Conservation (phyloP, 1,140 invertebrate genomes). For the Drosophila sucinea region DNA sequence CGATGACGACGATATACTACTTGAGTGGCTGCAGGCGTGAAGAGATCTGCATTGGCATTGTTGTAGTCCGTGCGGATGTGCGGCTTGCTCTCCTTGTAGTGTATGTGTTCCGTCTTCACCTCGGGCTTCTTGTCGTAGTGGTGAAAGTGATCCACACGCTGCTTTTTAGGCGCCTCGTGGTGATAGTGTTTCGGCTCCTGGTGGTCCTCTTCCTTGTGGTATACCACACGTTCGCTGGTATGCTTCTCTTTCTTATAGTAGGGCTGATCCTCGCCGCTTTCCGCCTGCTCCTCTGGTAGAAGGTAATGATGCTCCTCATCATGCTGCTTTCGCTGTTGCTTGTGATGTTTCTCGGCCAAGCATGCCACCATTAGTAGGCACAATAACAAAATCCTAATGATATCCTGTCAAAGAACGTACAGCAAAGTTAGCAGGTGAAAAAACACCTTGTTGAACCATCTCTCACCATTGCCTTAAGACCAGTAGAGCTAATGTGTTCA, state of each 20-base stretch:
- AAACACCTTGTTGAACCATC: background rate
- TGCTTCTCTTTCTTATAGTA: slow-evolving; percentile 66
- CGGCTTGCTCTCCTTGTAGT: slow-evolving; percentile 54
- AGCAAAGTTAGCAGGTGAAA: background rate
- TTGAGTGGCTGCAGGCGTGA: slow-evolving; percentile 52
- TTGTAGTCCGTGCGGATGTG: slow-evolving; percentile 45
- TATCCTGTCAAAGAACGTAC: slow-evolving; percentile 30
- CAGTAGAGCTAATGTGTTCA: slow-evolving; percentile 26
- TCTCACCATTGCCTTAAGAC: slow-evolving; percentile 42
- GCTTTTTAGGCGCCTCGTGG: slow-evolving; percentile 55
- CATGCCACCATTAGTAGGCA: slow-evolving; percentile 42
- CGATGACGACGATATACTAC: slow-evolving; percentile 53
- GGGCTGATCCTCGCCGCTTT: slow-evolving; percentile 33
- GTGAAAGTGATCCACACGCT: slow-evolving; percentile 66
- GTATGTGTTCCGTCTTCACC: slow-evolving; percentile 65
- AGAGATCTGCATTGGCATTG: slow-evolving; percentile 25
- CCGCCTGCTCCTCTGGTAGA: slow-evolving; percentile 34
- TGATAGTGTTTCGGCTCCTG: slow-evolving; percentile 36
- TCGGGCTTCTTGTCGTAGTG: slow-evolving; percentile 71
- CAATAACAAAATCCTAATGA: slow-evolving; percentile 38
- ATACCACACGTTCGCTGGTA: slow-evolving; percentile 62
- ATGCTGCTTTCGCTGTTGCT: slow-evolving; percentile 53
- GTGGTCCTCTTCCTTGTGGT: slow-evolving; percentile 59
- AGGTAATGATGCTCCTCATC: slow-evolving; percentile 59
- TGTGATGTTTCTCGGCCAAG: slow-evolving; percentile 57